Evolutionary conservation across 2,888 invertebrate genomes (phyloP), one percentile per base, ranked within the genome.

Genomic region (Hyles lineata): DNA sequence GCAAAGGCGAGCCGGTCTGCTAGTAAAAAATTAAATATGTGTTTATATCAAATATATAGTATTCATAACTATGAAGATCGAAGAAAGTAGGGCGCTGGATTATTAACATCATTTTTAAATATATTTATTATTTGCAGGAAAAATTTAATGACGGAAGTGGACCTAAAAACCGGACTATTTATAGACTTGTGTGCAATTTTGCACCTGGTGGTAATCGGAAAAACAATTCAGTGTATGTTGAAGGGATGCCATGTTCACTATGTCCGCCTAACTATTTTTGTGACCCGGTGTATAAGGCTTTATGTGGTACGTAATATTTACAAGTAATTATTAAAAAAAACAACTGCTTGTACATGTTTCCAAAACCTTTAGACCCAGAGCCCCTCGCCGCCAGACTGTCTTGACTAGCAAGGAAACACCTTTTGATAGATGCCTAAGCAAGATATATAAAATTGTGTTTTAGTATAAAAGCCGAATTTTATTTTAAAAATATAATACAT

Each of bases 161-260:
- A 2, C 76, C 76, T 7, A 85, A 78, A 74, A 87, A 89, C 32
- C 86, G 88, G 73, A 90, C 88, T 17, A 88, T 93, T 29, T 86
- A 91, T 74, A 88, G 92, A 79, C 78, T 94, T 63, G 90, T 94
- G 4, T 94, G 94, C 76, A 94, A 94, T 81, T 94, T 94, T 76
- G 85, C 87, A 7, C 92, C 93, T 0, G 83, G 84, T 50, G 94
- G 94, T 6, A 94, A 94, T 76, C 73, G 75, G 9, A 58, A 81
- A 11, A 87, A 88, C 55, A 80, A 83, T 70, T 70, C 88, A 0
- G 90, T 93, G 1, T 94, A 94, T 76, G 76, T 76, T 9, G 80
- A 77, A 59, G 94, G 94, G 1, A 60, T 78, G 1, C 87, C 91
- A 0, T 93, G 93, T 76, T 87, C 92, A 0, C 83, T 80, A 69